These are phyloP conservation scores for Periparus ater DNA, from an alignment of 2,797 vertebrate genomes.

Conservation along the genomic window DNA sequence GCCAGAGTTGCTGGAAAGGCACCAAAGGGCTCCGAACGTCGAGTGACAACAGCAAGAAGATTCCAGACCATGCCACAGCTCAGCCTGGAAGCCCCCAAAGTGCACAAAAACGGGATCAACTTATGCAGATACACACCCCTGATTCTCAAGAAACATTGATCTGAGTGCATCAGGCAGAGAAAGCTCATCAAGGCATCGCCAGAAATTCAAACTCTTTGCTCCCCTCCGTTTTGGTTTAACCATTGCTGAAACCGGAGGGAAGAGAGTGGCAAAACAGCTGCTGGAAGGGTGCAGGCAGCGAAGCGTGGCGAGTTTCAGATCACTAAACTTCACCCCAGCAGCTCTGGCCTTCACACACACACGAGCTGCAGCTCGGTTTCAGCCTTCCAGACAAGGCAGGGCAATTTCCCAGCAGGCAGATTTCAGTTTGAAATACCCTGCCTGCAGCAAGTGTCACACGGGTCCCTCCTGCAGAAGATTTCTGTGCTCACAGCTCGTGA, in stretches of 20 bases:
- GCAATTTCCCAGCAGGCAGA: neutral
- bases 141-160: neutral
- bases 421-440: neutral
- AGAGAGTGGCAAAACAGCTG: neutral
- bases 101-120: neutral
- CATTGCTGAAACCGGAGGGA: neutral
- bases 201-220: fast-evolving
- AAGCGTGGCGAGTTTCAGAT: conserved; percentile 21
- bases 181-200: fast-evolving
- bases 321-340: neutral
- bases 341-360: neutral
- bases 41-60: neutral
- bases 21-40: fast-evolving
- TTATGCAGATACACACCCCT: fast-evolving
- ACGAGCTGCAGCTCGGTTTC: neutral
- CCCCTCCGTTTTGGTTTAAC: neutral
- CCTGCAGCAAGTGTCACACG: neutral
- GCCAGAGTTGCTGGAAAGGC: neutral
- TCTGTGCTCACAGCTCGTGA: neutral
- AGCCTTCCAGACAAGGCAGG: neutral
- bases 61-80: neutral
- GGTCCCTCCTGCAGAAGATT: neutral
- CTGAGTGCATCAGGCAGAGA: neutral
- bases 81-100: neutral
- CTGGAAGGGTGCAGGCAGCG: neutral